Evolutionary conservation across 2,888 invertebrate species (phyloP).

Genomic region (Lycia hirtaria): DNA sequence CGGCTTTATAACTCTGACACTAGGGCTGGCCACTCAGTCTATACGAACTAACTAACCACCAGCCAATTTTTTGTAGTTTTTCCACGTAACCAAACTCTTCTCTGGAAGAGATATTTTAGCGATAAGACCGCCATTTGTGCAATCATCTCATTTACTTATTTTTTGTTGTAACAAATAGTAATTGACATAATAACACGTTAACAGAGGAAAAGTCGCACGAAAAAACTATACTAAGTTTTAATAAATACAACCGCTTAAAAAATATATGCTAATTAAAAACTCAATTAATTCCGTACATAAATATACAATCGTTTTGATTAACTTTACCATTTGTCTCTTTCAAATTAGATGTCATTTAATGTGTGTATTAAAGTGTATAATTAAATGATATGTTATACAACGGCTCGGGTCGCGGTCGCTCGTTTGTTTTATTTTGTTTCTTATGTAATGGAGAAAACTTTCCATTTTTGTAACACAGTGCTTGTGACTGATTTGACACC

Average conservation of each 20-base stretch:
- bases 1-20: too few species aligned
- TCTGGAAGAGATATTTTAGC: too few species aligned
- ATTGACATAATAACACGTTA: too few species aligned
- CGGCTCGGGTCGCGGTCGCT: conserved; percentile 34
- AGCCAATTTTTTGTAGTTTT: too few species aligned
- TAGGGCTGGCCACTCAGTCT: too few species aligned
- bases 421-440: conserved; percentile 32
- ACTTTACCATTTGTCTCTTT: conserved; percentile 54
- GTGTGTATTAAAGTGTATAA: conserved; percentile 48
- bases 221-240: not conserved
- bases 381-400: conserved; percentile 53
- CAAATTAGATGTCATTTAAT: conserved; percentile 51
- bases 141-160: too few species aligned
- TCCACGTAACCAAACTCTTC: too few species aligned
- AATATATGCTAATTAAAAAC: conserved; percentile 44
- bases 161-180: too few species aligned
- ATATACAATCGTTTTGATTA: conserved; percentile 47
- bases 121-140: too few species aligned
- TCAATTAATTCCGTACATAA: conserved; percentile 42
- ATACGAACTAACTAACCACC: too few species aligned
- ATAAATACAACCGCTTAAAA: conserved; percentile 28
- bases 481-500: not conserved
- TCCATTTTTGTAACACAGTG: not conserved
- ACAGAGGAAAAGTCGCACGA: not conserved
- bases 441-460: conserved; percentile 13